Base-by-base conservation (phyloP, 53 echinoderm and acorn worm genomes). In the Temnopleurus reevesii region DNA sequence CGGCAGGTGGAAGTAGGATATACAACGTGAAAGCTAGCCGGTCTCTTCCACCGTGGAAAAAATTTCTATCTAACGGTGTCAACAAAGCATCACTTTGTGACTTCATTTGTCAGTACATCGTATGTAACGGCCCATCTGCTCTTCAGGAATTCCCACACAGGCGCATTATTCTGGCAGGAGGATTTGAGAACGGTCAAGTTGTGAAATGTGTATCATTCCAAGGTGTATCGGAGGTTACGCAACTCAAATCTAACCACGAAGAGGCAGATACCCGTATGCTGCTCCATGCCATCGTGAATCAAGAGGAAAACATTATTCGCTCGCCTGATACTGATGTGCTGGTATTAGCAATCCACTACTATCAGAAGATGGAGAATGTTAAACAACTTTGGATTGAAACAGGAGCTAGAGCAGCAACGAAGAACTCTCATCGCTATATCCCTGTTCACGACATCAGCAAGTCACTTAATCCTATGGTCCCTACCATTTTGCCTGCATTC, bases 1-100 rank as follows among this genome's bases (percentile, higher is more conserved):
- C 49, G 13, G 23, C 17, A 77, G 53, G 28, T 46, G 38, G 33
- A 59, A 41, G 19, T 33, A 54, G 58, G 9, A 51, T 56, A 5
- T 54, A 84, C 27, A 84, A 8, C 29, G 86, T 86, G 27, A 77
- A 76, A 33, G 61, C 53, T 41, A 77, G 55, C 15, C 31, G 76
- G 53, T 34, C 65, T 65, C 29, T 91, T 26, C 91, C 91, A 49
- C 76, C 76, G 1, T 91, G 91, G 91, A 86, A 81, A 54, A 71
- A 55, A 47, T 86, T 91, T 46, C 76, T 91, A 31, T 43, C 49
- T 26, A 64, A 64, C 19, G 53, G 64, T 2, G 77, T 26, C 4
- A 85, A 76, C 46, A 90, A 90, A 28, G 60, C 47, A 46, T 21
- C 59, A 4, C 47, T 86, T 21, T 26, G 46, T 31, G 15, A 85